Base-by-base conservation (phyloP, 2,113 vertebrate species). In the Cyanoderma ruficeps region DNA sequence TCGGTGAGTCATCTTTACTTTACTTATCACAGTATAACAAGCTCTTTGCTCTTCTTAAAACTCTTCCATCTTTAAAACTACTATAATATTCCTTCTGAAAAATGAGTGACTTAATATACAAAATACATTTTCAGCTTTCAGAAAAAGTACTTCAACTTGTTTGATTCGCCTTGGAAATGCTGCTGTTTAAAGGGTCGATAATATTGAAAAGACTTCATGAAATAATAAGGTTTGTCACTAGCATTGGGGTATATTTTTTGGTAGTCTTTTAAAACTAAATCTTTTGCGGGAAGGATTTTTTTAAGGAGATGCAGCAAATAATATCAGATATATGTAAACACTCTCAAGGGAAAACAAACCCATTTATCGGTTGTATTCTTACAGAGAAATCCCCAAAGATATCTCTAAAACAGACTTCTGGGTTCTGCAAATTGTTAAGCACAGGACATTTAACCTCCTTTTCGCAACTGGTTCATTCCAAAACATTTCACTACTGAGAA, bases 371-470 rank as follows among this genome's bases (percentile, higher is more conserved):
- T 70, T 96, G 81, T 78, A 70, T 91, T 95, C 80, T 95, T 46
- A 74, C 37, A 82, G 80, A 87, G 49, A 75, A 97, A 79, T 92
- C 44, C 59, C 53, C 49, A 50, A 92, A 95, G 39, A 68, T 65
- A 70, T 53, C 69, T 89, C 95, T 94, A 72, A 96, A 95, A 81
- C 27, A 94, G 87, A 19, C 7, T 94, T 85, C 59, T 78, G 56
- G 52, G 39, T 83, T 65, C 39, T 92, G 17, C 80, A 89, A 93
- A 68, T 94, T 89, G 87, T 75, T 95, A 93, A 96, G 60, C 60
- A 87, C 3, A 41, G 83, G 80, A 82, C 35, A 86, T 95, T 97
- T 96, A 93, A 96, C 71, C 92, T 91, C 83, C 60, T 95, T 97
- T 87, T 92, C 86, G 30, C 52, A 93, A 93, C 47, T 76, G 69